Percentiles rank a stretch among this genome's conserved stretches.
These are phyloP conservation scores for Drosophila bocki DNA, from an alignment of 1,140 invertebrate species.

Conservation along the genomic window DNA sequence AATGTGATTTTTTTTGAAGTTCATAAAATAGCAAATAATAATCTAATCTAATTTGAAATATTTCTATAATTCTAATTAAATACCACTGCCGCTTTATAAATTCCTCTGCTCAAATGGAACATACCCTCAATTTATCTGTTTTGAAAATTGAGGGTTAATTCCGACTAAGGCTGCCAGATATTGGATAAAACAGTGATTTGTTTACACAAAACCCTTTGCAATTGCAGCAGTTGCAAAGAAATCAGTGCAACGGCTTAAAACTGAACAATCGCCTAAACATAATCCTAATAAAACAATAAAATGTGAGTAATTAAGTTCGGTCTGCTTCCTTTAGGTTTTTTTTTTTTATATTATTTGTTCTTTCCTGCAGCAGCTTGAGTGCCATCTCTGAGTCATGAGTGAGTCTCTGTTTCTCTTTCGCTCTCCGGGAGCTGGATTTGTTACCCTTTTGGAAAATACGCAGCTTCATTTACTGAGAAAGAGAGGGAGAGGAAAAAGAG, in stretches of 20 bases:
- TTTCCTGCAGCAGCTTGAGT: slow-evolving; percentile 21
- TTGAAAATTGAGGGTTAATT: slow-evolving; percentile 20
- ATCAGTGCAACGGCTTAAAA: background rate
- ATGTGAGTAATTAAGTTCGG: slow-evolving; percentile 1
- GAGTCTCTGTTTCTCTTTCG: slow-evolving; percentile 3
- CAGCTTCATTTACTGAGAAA: slow-evolving; percentile 14
- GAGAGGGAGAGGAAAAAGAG: background rate
- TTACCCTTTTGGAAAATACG: slow-evolving; percentile 22
- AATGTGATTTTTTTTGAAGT: too few species aligned
- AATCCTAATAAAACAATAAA: slow-evolving; percentile 18
- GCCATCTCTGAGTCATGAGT: slow-evolving; percentile 26
- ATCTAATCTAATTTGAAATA: background rate
- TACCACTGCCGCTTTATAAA: background rate
- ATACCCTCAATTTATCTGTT: background rate
- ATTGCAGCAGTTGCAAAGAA: background rate
- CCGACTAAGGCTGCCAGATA: slow-evolving; percentile 19
- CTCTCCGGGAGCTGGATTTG: slow-evolving; percentile 15
- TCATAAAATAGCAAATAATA: too few species aligned
- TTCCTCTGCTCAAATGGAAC: background rate
- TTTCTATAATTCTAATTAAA: background rate
- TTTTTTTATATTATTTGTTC: slow-evolving; percentile 2
- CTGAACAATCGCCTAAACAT: background rate
- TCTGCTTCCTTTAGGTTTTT: slow-evolving; percentile 1
- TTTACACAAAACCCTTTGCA: background rate
- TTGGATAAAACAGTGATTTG: slow-evolving; percentile 1